Evolutionary conservation across 2,113 vertebrate species (phyloP).

Genomic region (Dasypus novemcinctus): DNA sequence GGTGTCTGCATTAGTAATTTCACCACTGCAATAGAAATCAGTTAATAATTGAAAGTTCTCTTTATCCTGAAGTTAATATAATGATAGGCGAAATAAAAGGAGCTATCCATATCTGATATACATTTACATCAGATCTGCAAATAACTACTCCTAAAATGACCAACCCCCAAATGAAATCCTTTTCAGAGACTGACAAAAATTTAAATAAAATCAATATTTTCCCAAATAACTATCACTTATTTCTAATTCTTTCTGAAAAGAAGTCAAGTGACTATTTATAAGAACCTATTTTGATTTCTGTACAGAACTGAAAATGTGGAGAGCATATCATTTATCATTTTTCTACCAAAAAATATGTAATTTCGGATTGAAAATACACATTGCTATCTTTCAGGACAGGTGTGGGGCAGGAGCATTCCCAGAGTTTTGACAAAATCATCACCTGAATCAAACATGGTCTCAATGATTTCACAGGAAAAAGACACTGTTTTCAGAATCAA

Average conservation of each 20-base stretch:
- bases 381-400: background rate
- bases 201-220: background rate
- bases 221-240: background rate
- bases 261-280: background rate
- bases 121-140: background rate
- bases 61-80: background rate
- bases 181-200: background rate
- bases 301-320: background rate
- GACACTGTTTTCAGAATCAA: background rate
- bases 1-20: background rate
- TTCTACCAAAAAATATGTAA: background rate
- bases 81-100: too few relatives aligned
- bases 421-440: accelerated
- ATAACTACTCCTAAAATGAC: background rate
- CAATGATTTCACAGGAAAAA: background rate
- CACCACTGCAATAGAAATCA: background rate
- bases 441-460: background rate
- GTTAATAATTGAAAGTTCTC: background rate
- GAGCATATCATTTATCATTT: background rate
- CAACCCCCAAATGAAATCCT: background rate
- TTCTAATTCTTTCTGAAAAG: background rate
- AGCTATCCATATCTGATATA: background rate
- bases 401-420: background rate
- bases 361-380: accelerated
- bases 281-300: background rate